Evolutionary conservation across 2,797 vertebrate genomes (phyloP).

Genomic region (Telmatherina bonti): DNA sequence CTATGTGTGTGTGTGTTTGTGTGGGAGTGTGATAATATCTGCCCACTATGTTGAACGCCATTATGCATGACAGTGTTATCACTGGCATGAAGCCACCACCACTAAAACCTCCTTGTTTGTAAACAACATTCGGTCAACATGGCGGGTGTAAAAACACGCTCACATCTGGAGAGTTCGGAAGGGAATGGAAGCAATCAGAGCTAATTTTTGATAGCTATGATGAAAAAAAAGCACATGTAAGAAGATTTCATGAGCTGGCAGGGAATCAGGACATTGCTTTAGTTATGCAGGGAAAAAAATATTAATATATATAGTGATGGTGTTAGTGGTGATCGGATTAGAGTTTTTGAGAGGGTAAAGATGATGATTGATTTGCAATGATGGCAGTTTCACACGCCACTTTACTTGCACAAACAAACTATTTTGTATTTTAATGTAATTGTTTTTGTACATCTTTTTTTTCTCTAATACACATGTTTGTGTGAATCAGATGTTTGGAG

Average conservation of each 20-base stretch:
- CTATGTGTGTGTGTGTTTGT: constrained; percentile 13
- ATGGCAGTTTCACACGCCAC: not conserved
- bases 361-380: constrained; percentile 15
- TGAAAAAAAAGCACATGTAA: constrained; percentile 27
- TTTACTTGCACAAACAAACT: constrained; percentile 12
- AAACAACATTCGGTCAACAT: constrained; percentile 55
- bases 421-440: not conserved
- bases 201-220: constrained; percentile 43
- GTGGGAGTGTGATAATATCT: constrained; percentile 59
- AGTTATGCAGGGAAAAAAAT: constrained; percentile 27
- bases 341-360: constrained; percentile 16
- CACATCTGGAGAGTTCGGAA: constrained; percentile 29
- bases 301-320: constrained; percentile 2
- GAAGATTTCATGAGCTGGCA: constrained; percentile 23
- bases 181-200: constrained; percentile 43
- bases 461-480: not conserved
- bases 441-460: not conserved
- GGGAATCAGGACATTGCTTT: constrained; percentile 14
- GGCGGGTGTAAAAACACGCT: constrained; percentile 21
- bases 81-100: constrained; percentile 43
- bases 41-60: constrained; percentile 63
- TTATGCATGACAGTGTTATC: constrained; percentile 65
- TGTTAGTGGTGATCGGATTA: constrained; percentile 16
- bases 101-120: constrained; percentile 55
- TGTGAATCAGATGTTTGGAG: not conserved